Base-by-base conservation (phyloP, 2,888 invertebrate species). In the Pammene aurita region DNA sequence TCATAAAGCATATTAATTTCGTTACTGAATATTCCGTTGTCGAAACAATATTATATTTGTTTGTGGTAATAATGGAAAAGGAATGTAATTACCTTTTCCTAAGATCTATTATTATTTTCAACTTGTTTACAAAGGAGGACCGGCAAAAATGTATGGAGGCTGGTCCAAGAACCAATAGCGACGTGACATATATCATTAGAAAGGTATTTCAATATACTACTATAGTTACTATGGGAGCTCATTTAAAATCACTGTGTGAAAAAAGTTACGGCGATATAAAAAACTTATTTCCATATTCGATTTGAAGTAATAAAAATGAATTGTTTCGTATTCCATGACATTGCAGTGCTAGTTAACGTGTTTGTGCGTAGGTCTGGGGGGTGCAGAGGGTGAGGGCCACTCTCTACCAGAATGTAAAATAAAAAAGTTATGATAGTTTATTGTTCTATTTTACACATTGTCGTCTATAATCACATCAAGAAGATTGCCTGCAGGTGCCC, bases 221-320 rank as follows among this genome's bases (percentile, higher is more conserved):
- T 35, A 56, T 56, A 56, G 35, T 56, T 56, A 56, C 56, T 56
- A 38, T 56, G 11, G 56, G 56, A 56, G 56, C 56, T 35, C n/a
- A 56, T 56, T 56, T 56, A 34, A 56, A 56, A 56, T 56, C 56
- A 38, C 56, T 56, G 56, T 38, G 56, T 38, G 56, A 56, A 56
- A 56, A 56, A 56, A 56, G 56, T 26, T 11, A 56, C 35, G 48
- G 55, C 60, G 46, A 48, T 48, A 48, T 48, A 48, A 48, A 48
- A 48, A 48, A 48, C 46, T 48, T 48, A 48, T 48, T 48, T 48
- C 14, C 14, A 48, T 48, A 48, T 14, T 14, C 46, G 46, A 50
- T 50, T 50, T 50, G 16, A 50, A 50, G 50, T 18, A 50, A 50
- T 50, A 50, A 18, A 50, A 50, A 10, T 48, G 14, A 48, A 48